Percentiles rank a stretch among this genome's conserved stretches.
phyloP scores from a whole-genome alignment of 2,113 vertebrate genomes.

The Hyperoodon ampullatus region DNA sequence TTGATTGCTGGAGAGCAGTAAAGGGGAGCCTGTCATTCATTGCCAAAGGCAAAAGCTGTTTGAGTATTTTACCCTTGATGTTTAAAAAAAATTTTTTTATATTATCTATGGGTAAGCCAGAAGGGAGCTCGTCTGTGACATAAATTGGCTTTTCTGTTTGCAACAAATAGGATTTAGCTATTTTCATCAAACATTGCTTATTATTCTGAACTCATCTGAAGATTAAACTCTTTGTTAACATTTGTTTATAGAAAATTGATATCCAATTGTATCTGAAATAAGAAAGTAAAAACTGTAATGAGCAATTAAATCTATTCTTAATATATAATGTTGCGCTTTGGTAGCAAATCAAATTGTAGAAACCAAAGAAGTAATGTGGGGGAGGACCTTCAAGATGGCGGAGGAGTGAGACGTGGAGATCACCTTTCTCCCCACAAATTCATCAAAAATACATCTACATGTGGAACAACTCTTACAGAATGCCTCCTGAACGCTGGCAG shows the following conservation, averaged over 20 bases:
- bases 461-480: too few relatives aligned
- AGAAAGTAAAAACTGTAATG: constrained; percentile 6
- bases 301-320: neutral
- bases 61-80: neutral
- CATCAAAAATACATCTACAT: too few relatives aligned
- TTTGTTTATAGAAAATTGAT: neutral
- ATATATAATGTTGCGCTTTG: neutral
- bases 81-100: neutral
- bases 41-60: neutral
- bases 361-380: constrained; percentile 49
- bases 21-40: neutral
- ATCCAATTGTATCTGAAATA: neutral
- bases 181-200: neutral
- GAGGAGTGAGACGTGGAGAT: too few relatives aligned
- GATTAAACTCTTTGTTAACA: neutral
- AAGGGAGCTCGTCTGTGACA: neutral
- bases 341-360: neutral
- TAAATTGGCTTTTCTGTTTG: neutral
- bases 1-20: neutral
- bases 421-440: too few relatives aligned
- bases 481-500: too few relatives aligned
- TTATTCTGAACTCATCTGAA: neutral
- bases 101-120: neutral
- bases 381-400: too few relatives aligned
- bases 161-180: neutral